Evolutionary conservation across 2,113 vertebrate species (phyloP).

Genomic region (Panthera tigris): DNA sequence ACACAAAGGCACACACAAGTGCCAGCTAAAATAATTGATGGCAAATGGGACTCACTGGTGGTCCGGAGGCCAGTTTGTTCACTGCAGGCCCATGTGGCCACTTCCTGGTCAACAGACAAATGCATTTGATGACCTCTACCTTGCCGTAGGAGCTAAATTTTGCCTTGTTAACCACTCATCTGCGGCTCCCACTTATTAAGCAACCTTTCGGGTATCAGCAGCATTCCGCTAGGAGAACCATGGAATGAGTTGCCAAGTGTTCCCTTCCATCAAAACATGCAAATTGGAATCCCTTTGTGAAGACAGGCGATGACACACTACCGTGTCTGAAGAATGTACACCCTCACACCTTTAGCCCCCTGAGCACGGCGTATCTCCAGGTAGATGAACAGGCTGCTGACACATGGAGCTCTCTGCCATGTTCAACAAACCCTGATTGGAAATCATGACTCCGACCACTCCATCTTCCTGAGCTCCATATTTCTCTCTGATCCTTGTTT

Average conservation of each 20-base stretch:
- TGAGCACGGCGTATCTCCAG: accelerated
- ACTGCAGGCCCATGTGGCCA: background rate
- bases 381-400: background rate
- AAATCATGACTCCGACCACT: background rate
- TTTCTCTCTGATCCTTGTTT: slow-evolving; percentile 20
- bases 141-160: background rate
- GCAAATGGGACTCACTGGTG: background rate
- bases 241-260: background rate
- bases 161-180: background rate
- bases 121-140: background rate
- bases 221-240: background rate
- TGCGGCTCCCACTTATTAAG: background rate
- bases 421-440: background rate
- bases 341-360: background rate
- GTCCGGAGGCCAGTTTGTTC: background rate
- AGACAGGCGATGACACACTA: slow-evolving; percentile 23
- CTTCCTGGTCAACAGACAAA: background rate
- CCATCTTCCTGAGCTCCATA: background rate
- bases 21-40: background rate
- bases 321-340: background rate
- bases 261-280: slow-evolving; percentile 26
- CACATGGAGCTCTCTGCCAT: background rate
- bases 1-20: background rate
- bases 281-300: slow-evolving; percentile 57
- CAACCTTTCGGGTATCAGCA: background rate